These are phyloP conservation scores for Lucinisca nassula DNA, from an alignment of 2,888 invertebrate species.

Conservation along the genomic window DNA sequence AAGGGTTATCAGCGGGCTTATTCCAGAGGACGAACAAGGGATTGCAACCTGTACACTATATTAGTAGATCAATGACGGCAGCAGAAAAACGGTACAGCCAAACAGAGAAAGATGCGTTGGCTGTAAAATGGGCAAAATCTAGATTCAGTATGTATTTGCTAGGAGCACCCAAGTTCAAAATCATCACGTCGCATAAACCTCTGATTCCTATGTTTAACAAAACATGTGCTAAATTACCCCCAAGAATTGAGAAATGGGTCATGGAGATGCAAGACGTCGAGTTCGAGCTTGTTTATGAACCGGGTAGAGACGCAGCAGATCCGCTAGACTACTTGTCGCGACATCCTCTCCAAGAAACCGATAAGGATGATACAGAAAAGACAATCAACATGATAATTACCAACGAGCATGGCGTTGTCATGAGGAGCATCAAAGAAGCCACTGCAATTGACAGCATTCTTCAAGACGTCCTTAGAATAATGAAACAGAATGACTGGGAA, in stretches of 20 bases:
- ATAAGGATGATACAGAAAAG: background rate
- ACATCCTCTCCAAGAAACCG: too few relatives aligned
- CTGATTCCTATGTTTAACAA: constrained; percentile 38
- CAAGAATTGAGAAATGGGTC: constrained; percentile 41
- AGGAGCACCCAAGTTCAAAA: constrained; percentile 48
- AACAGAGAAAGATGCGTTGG: too few relatives aligned
- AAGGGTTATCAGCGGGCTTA: background rate
- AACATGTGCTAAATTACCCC: background rate
- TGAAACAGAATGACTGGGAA: constrained; percentile 1
- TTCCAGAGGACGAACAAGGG: too few relatives aligned
- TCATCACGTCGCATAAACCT: constrained; percentile 40
- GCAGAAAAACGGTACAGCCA: too few relatives aligned
- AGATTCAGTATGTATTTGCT: constrained; percentile 36
- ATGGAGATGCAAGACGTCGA: constrained; percentile 37
- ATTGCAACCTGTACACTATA: constrained; percentile 47
- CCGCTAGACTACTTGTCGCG: too few relatives aligned
- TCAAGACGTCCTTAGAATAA: background rate
- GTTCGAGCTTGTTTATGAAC: constrained; percentile 17
- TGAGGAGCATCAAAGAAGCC: too few relatives aligned
- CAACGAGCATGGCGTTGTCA: background rate
- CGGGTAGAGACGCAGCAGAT: too few relatives aligned
- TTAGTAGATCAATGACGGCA: constrained; percentile 36
- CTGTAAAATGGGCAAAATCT: too few relatives aligned
- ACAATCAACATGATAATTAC: background rate
- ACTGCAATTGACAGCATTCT: background rate